Percentiles rank a stretch among this genome's conserved stretches.
phyloP scores from a whole-genome alignment of 1,140 invertebrate species.

The Campodea augens region DNA sequence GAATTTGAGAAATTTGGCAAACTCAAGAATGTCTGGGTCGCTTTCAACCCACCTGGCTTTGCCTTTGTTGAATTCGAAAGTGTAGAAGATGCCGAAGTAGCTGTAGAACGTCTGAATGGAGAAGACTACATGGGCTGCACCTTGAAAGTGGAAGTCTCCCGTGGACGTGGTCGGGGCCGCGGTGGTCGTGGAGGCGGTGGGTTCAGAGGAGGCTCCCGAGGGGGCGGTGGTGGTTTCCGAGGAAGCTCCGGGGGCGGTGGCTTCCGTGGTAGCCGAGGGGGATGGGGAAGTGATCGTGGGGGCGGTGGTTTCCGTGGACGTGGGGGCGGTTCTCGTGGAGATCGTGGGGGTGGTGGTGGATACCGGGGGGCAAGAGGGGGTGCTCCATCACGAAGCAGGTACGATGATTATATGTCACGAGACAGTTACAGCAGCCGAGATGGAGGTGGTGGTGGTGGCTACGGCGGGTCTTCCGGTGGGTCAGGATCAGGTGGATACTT shows the following conservation, averaged over 20 bases:
- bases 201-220: conserved; percentile 22
- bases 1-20: conserved; percentile 79
- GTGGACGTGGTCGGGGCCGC: conserved; percentile 39
- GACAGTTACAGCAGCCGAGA: conserved; percentile 11
- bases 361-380: conserved; percentile 28
- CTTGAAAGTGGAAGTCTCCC: conserved; percentile 60
- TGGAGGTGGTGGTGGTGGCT: conserved; percentile 6
- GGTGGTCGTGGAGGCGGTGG: conserved; percentile 30
- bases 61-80: conserved; percentile 98
- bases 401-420: conserved; percentile 9
- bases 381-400: conserved; percentile 10
- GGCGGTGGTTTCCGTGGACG: conserved; percentile 20
- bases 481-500: conserved; percentile 15
- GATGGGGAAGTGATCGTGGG: conserved; percentile 20
- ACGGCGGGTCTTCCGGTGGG: conserved; percentile 5
- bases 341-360: conserved; percentile 13
- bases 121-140: conserved; percentile 58
- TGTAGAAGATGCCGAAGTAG: conserved; percentile 80
- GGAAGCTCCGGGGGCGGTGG: conserved; percentile 17
- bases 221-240: conserved; percentile 28
- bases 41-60: conserved; percentile 87
- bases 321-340: conserved; percentile 24
- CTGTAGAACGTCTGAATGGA: conserved; percentile 78
- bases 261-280: conserved; percentile 14
- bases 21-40: conserved; percentile 83